Evolutionary conservation across 2,797 vertebrate species (phyloP), one percentile per base, ranked within the genome.

Genomic region (Halcyon smyrnensis): DNA sequence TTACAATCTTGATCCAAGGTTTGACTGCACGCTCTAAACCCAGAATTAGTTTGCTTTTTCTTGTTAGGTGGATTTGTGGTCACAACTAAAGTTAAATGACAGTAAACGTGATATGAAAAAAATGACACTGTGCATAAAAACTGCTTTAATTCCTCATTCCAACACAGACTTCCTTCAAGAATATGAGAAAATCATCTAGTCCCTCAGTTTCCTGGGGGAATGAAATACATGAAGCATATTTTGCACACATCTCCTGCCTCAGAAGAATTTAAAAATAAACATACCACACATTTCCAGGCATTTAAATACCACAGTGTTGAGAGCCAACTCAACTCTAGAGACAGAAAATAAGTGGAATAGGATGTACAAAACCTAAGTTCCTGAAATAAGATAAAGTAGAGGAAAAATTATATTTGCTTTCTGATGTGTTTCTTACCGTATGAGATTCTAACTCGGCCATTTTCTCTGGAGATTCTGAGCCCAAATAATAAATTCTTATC

Each of bases 401-500:
- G 5, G 21, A 8, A 27, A 37, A 60, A 78, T 32, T 68, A 81
- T 17, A 65, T 86, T 77, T 90, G 30, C 13, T 70, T 90, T 86
- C 63, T 32, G 32, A 53, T 91, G 96, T 67, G 41, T 20, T 15
- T 94, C 98, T 98, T 98, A 99, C 99, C 97, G 98, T 98, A 91
- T 99, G 99, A 74, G 98, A 98, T 85, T 99, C 99, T 97, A 99
- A 98, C 97, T 99, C 99, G 19, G 99, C 99, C 83, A 99, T 98
- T 98, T 99, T 99, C 97, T 99, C 98, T 1, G 99, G 99, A 17
- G 98, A 98, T 84, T 99, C 99, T 48, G 98, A 98, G 83, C 99
- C 99, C 97, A 99, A 98, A 96, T 99, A 99, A 98, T 99, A 99
- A 94, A 99, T 99, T 92, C 99, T 98, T 97, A 99, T 99, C 96